Evolutionary conservation across 2,888 invertebrate species (phyloP).

Genomic region (Ligdia adustata): DNA sequence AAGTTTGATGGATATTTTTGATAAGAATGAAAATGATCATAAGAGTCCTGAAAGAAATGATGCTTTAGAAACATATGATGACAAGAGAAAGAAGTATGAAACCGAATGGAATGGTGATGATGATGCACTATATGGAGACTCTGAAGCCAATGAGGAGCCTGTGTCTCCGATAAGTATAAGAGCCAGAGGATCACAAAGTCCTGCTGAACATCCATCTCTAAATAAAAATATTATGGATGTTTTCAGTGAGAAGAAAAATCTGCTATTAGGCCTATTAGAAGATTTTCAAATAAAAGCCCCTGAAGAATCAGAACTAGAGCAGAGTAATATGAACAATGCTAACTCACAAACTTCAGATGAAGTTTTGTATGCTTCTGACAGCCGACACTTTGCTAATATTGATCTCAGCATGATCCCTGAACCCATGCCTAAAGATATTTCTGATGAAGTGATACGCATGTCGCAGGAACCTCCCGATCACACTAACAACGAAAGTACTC

Average conservation of each 20-base stretch:
- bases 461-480: constrained; percentile 32
- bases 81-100: constrained; percentile 57
- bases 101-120: constrained; percentile 76
- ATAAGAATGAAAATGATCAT: constrained; percentile 43
- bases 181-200: constrained; percentile 47
- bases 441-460: constrained; percentile 51
- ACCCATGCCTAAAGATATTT: constrained; percentile 48
- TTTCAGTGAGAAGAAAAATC: constrained; percentile 57
- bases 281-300: constrained; percentile 49
- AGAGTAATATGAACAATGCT: constrained; percentile 21
- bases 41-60: constrained; percentile 52
- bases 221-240: constrained; percentile 42
- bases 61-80: constrained; percentile 55
- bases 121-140: constrained; percentile 71
- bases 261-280: constrained; percentile 58
- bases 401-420: constrained; percentile 35
- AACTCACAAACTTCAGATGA: constrained; percentile 30
- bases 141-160: constrained; percentile 41
- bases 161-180: constrained; percentile 39
- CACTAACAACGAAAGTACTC: constrained; percentile 31
- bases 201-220: constrained; percentile 42
- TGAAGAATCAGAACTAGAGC: constrained; percentile 38
- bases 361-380: constrained; percentile 17
- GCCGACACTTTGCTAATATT: constrained; percentile 6
- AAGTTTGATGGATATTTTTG: constrained; percentile 77